phyloP scores from a whole-genome alignment of 2,888 invertebrate genomes.

The Nematopogon swammerdamellus region DNA sequence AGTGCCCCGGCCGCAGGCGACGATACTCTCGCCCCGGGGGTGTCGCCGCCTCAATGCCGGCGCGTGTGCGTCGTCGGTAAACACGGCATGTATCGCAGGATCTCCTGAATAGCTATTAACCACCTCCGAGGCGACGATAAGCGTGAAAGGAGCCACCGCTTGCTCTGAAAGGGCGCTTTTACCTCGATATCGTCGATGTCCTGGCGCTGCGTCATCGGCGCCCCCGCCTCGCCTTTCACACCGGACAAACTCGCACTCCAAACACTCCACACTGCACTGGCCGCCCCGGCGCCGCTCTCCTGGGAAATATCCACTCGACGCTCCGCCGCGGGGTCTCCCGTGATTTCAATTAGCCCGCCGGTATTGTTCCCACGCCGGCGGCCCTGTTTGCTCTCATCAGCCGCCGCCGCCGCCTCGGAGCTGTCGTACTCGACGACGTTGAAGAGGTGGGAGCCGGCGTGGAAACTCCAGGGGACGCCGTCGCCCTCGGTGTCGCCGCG shows the following conservation, averaged over 20 bases:
- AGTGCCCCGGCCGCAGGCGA: background rate
- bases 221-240: constrained; percentile 31
- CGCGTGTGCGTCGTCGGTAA: background rate
- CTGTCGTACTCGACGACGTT: constrained; percentile 50
- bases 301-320: background rate
- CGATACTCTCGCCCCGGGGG: background rate
- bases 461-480: constrained; percentile 51
- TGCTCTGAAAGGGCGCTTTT: background rate
- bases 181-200: constrained; percentile 22
- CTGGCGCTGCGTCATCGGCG: constrained; percentile 43
- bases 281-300: constrained; percentile 19
- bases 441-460: constrained; percentile 44
- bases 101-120: constrained; percentile 38
- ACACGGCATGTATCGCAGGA: background rate
- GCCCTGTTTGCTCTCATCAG: constrained; percentile 31
- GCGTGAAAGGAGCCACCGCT: constrained; percentile 27
- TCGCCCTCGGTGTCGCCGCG: constrained; percentile 38
- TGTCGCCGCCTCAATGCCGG: background rate
- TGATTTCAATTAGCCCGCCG: background rate
- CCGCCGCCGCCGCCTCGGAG: constrained; percentile 52
- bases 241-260: constrained; percentile 28
- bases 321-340: background rate
- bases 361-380: no score
- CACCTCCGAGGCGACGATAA: constrained; percentile 49
- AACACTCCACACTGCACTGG: constrained; percentile 47